These are phyloP conservation scores for Echinops telfairi DNA, from an alignment of 2,113 vertebrate genomes.

Conservation along the genomic window DNA sequence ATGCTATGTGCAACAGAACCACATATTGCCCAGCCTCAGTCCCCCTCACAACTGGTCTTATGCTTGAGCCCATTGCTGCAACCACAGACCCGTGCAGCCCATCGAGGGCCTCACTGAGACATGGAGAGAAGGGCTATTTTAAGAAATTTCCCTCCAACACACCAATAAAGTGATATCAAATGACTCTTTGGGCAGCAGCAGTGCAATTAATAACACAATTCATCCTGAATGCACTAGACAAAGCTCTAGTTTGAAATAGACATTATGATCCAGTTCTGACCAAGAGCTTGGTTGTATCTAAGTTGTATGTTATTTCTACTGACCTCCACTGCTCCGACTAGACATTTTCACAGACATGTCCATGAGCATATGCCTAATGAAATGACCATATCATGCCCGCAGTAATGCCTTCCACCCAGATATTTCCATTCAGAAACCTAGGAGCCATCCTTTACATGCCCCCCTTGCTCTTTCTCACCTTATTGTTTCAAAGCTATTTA, in stretches of 20 bases:
- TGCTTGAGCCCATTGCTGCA: too few species aligned
- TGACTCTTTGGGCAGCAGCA: not conserved
- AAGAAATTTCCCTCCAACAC: too few species aligned
- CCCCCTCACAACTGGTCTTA: too few species aligned
- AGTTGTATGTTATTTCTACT: not conserved
- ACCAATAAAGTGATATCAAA: not conserved
- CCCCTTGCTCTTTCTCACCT: not conserved
- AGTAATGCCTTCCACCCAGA: too few species aligned
- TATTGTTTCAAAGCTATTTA: not conserved
- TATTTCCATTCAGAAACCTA: not conserved
- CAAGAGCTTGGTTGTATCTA: not conserved
- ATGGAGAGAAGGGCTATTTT: too few species aligned
- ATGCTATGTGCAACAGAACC: too few species aligned
- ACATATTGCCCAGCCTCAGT: too few species aligned
- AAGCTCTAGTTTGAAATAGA: conserved; percentile 17
- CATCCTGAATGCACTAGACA: not conserved
- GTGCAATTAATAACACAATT: not conserved
- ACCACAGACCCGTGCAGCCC: too few species aligned
- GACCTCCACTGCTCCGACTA: not conserved
- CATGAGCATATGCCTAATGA: not conserved
- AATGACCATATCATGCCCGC: not conserved
- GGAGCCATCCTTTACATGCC: not conserved
- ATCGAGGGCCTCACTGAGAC: too few species aligned
- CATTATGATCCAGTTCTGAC: not conserved
- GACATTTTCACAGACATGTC: not conserved